phyloP scores from a whole-genome alignment of 2,888 invertebrate genomes.

The Icerya purchasi region DNA sequence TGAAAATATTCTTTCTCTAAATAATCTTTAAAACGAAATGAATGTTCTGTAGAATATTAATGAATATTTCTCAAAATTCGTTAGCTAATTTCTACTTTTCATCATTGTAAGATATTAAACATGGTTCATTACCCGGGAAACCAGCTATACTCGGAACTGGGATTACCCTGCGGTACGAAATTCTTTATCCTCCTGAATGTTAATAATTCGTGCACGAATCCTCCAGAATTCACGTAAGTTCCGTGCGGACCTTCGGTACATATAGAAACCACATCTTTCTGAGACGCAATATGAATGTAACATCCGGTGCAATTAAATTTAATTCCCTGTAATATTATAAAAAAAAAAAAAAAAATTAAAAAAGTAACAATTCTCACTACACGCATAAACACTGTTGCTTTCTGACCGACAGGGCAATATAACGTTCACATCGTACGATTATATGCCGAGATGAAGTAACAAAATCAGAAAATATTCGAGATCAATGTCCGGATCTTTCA shows the following conservation, averaged over 20 bases:
- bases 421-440: no score
- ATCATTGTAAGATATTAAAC: no score
- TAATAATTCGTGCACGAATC: slow-evolving; percentile 58
- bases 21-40: no score
- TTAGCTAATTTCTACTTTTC: no score
- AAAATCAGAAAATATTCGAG: no score
- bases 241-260: slow-evolving; percentile 56
- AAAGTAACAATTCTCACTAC: slow-evolving; percentile 3
- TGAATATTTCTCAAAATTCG: no score
- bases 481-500: no score
- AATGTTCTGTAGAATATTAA: no score
- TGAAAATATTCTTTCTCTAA: no score
- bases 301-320: slow-evolving; percentile 35
- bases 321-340: slow-evolving; percentile 23
- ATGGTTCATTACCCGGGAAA: slow-evolving; percentile 70
- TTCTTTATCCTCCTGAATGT: slow-evolving; percentile 37
- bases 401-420: no score
- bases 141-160: slow-evolving; percentile 55
- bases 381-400: no score
- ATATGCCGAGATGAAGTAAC: no score
- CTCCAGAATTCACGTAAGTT: slow-evolving; percentile 60
- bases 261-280: slow-evolving; percentile 55
- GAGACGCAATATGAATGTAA: slow-evolving; percentile 33
- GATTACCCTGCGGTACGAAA: slow-evolving; percentile 26
- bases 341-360: slow-evolving; percentile 15